These are phyloP conservation scores for Trachops cirrhosus DNA, from an alignment of 2,797 vertebrate species.

Conservation along the genomic window DNA sequence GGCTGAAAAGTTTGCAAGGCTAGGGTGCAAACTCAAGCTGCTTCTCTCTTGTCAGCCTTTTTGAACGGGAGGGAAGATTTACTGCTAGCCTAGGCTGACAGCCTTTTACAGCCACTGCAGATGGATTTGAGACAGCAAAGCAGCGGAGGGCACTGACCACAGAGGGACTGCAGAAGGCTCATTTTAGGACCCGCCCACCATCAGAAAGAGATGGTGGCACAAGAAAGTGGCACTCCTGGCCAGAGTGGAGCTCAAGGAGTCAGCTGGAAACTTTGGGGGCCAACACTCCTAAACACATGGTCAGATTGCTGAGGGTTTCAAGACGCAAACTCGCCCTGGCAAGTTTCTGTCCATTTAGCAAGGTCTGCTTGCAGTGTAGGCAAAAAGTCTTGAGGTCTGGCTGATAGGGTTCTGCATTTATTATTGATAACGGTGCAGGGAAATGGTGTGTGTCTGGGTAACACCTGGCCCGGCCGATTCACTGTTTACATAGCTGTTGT, in stretches of 20 bases:
- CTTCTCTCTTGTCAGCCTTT: slow-evolving; percentile 23
- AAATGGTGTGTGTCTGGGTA: background rate
- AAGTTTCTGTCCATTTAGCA: slow-evolving; percentile 37
- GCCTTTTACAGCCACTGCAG: slow-evolving; percentile 67
- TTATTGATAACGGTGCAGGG: slow-evolving; percentile 20
- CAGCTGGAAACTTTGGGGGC: background rate
- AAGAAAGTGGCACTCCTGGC: accelerated
- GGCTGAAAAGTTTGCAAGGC: background rate
- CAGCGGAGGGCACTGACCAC: slow-evolving; percentile 13
- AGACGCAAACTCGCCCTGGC: background rate
- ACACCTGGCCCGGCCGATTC: background rate
- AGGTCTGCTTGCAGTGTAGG: slow-evolving; percentile 36
- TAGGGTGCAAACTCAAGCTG: background rate
- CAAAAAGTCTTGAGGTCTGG: slow-evolving; percentile 1
- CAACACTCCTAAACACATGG: accelerated
- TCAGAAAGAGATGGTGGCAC: too few species aligned
- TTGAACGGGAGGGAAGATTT: slow-evolving; percentile 11
- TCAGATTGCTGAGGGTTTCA: slow-evolving; percentile 4
- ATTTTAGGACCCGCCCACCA: background rate
- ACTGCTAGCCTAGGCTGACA: background rate
- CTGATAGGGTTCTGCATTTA: slow-evolving; percentile 11
- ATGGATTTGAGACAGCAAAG: slow-evolving; percentile 69
- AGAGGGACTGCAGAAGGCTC: background rate
- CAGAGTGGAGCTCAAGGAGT: background rate
- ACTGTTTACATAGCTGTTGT: accelerated